These are phyloP conservation scores for Pogonocichla stellata DNA, from an alignment of 2,113 vertebrate species.

Conservation along the genomic window DNA sequence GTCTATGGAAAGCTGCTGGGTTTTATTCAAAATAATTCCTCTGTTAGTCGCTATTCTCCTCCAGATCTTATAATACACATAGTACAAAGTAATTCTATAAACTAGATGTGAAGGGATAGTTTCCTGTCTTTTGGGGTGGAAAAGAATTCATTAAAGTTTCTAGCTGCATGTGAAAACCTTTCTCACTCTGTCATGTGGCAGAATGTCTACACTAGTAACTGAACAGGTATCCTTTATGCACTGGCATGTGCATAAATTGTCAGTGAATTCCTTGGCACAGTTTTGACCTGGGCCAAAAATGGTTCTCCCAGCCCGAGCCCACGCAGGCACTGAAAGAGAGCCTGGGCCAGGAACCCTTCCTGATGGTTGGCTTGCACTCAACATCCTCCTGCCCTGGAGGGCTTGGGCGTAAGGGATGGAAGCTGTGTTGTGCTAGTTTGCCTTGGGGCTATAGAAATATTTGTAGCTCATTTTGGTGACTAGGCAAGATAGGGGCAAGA, in stretches of 20 bases:
- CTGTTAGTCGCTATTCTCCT: not conserved
- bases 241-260: not conserved
- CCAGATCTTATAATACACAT: not conserved
- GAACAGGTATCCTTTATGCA: not conserved
- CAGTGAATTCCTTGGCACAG: not conserved
- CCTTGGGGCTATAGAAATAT: not conserved
- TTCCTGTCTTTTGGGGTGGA: not conserved
- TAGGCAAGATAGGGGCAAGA: not conserved
- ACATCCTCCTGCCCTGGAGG: not conserved
- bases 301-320: not conserved
- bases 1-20: not conserved
- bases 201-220: not conserved
- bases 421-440: not conserved
- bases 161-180: not conserved
- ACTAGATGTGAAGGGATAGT: not conserved
- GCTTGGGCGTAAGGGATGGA: accelerated
- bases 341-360: not conserved
- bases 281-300: not conserved
- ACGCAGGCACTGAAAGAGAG: not conserved
- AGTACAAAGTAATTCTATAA: not conserved
- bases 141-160: not conserved
- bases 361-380: not conserved
- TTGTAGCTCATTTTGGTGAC: not conserved
- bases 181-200: not conserved
- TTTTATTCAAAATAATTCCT: not conserved